Conservation (phyloP, 2,113 vertebrate genomes). For the Lethenteron reissneri region DNA sequence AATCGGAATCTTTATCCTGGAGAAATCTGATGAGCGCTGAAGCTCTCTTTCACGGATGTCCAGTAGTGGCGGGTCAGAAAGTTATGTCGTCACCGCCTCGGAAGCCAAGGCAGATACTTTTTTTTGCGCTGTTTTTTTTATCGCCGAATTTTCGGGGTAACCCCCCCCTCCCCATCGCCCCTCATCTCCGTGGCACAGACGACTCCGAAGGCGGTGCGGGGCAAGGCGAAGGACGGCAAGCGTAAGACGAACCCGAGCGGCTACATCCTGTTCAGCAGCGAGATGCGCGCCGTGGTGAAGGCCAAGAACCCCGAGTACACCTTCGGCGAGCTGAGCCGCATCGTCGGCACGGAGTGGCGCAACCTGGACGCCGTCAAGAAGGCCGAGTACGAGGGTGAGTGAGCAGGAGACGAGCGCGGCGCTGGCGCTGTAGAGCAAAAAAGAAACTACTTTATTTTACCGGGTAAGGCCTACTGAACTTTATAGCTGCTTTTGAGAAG, state of each 20-base stretch:
- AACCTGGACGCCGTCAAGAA: slow-evolving; percentile 82
- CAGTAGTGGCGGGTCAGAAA: no score
- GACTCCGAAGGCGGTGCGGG: slow-evolving; percentile 74
- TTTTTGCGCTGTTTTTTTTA: no score
- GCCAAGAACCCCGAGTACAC: slow-evolving; percentile 93
- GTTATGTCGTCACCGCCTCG: no score
- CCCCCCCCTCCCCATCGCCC: not conserved
- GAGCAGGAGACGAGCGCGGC: not conserved
- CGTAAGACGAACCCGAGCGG: slow-evolving; percentile 99
- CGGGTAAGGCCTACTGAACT: no score
- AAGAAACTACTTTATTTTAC: no score
- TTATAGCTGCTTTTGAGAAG: no score
- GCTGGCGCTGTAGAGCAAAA: no score
- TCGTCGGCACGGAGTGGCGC: slow-evolving; percentile 95
- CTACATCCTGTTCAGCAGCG: slow-evolving; percentile 97
- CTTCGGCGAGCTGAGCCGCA: slow-evolving; percentile 86
- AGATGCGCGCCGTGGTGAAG: slow-evolving; percentile 97
- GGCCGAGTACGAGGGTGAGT: slow-evolving; percentile 90
- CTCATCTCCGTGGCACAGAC: slow-evolving; percentile 32
- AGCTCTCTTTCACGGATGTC: no score
- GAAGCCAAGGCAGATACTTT: no score
- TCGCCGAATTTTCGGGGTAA: no score
- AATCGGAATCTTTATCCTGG: no score
- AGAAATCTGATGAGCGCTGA: no score
- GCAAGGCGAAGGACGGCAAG: slow-evolving; percentile 83